Conservation (phyloP, 2,888 invertebrate genomes). For the Chaetogeoica ovagalla region DNA sequence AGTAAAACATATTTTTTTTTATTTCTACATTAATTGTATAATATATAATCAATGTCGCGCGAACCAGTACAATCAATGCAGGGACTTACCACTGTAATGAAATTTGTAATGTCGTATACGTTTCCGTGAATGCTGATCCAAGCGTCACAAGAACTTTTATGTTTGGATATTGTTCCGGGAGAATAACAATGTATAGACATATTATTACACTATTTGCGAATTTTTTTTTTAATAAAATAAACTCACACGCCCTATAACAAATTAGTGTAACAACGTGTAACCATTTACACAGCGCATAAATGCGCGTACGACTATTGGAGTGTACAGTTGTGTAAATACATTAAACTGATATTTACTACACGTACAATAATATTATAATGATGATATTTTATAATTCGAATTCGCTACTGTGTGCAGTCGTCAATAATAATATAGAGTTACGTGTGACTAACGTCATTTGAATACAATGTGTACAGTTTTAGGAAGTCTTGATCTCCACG, state of each 20-base stretch:
- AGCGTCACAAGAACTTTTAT: conserved; percentile 65
- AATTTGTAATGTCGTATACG: conserved; percentile 79
- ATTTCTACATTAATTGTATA: background rate
- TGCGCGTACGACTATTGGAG: background rate
- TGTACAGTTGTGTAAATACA: too few relatives aligned
- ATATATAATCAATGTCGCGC: too few relatives aligned
- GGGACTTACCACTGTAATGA: conserved; percentile 71
- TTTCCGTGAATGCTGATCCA: conserved; percentile 81
- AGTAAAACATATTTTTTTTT: too few relatives aligned
- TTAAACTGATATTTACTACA: too few relatives aligned
- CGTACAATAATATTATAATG: too few relatives aligned
- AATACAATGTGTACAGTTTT: conserved; percentile 25
- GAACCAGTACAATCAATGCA: too few relatives aligned
- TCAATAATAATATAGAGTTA: background rate
- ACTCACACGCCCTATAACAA: background rate
- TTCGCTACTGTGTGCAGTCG: background rate
- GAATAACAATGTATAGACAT: conserved; percentile 46
- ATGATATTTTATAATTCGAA: background rate
- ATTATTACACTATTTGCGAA: background rate
- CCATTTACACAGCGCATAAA: background rate
- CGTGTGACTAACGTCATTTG: conserved; percentile 1
- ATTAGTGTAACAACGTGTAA: background rate
- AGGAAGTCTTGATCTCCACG: conserved; percentile 20
- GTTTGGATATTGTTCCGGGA: conserved; percentile 67
- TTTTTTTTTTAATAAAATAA: background rate